These are phyloP conservation scores for Sterrhoptilus dennistouni DNA, from an alignment of 2,113 vertebrate genomes.

Conservation along the genomic window DNA sequence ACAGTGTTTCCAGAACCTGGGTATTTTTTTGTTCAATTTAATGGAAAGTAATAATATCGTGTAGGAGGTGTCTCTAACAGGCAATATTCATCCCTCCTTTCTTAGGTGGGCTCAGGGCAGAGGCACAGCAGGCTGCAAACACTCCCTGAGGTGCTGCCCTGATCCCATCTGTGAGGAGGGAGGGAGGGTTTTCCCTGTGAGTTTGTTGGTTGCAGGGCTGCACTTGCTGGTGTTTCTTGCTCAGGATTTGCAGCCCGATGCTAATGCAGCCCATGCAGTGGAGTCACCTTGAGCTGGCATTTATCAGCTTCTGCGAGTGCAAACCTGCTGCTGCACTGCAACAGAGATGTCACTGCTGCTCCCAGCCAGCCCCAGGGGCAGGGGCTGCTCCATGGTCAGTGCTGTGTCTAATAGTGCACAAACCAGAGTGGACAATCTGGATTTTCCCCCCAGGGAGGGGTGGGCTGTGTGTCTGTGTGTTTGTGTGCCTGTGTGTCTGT, in stretches of 20 bases:
- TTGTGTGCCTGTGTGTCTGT: not conserved
- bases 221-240: not conserved
- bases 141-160: not conserved
- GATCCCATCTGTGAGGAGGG: not conserved
- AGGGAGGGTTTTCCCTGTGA: not conserved
- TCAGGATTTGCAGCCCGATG: constrained; percentile 50
- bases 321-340: constrained; percentile 63
- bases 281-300: constrained; percentile 67
- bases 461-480: no score
- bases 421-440: not conserved
- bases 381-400: not conserved
- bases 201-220: not conserved
- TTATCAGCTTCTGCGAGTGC: constrained; percentile 62
- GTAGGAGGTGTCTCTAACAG: not conserved
- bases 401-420: not conserved
- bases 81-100: not conserved
- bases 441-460: not conserved
- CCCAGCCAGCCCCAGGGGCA: constrained; percentile 18
- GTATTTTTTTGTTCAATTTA: constrained; percentile 3
- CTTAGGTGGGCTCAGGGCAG: not conserved
- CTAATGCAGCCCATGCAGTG: constrained; percentile 45
- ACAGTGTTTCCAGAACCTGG: not conserved
- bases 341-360: constrained; percentile 55
- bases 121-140: not conserved
- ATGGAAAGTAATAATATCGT: not conserved